Percentiles rank a stretch among this genome's conserved stretches.
phyloP scores from a whole-genome alignment of 2,113 vertebrate genomes.

The Cnemophilus loriae region DNA sequence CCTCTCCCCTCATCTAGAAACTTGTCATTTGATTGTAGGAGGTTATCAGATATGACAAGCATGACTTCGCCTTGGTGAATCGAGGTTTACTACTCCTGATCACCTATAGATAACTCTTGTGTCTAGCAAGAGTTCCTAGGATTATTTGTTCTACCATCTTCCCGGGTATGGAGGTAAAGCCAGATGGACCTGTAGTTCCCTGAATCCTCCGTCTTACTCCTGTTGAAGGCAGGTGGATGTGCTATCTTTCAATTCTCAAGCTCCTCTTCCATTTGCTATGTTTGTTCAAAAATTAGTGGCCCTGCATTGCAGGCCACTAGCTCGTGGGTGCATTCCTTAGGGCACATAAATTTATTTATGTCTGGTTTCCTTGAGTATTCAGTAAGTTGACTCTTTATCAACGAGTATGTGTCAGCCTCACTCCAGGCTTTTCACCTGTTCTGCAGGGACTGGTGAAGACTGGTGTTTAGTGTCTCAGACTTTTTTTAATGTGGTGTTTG shows the following conservation, averaged over 20 bases:
- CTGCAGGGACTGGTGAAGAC: neutral
- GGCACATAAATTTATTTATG: neutral
- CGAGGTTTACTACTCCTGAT: neutral
- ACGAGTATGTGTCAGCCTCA: fast-evolving
- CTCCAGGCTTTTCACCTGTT: neutral
- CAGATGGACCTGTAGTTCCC: neutral
- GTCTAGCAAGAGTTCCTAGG: neutral
- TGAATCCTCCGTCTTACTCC: neutral
- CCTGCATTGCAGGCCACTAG: neutral
- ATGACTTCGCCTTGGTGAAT: neutral
- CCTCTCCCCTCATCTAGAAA: neutral
- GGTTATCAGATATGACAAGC: neutral
- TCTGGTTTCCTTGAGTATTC: neutral
- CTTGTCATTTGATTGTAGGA: neutral
- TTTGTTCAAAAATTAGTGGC: neutral
- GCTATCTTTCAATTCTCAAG: neutral
- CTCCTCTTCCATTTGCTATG: fast-evolving
- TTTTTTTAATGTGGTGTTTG: neutral
- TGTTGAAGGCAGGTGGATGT: neutral
- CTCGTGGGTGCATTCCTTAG: neutral
- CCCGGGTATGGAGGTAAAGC: neutral
- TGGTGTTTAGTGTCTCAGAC: neutral
- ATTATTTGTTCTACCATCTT: neutral
- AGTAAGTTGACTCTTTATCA: neutral
- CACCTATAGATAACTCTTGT: neutral